These are phyloP conservation scores for Drosophila hamatofila DNA, from an alignment of 2,888 invertebrate genomes.

Conservation along the genomic window DNA sequence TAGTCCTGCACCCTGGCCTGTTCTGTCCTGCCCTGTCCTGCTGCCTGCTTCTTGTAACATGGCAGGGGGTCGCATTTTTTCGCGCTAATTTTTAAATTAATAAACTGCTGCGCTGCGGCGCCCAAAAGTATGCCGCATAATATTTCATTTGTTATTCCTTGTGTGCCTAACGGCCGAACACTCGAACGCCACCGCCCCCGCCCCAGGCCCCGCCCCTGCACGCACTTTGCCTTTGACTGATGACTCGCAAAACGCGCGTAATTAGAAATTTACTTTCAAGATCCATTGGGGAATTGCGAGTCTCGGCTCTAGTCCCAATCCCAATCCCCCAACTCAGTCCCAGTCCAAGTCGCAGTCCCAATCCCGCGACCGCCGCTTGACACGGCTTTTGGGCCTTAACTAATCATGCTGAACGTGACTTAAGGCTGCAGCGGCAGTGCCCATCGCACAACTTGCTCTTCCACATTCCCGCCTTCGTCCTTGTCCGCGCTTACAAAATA, in stretches of 20 bases:
- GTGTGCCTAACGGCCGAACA: constrained; percentile 42
- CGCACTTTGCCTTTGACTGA: constrained; percentile 73
- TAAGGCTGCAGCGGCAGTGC: constrained; percentile 56
- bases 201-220: background rate
- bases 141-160: constrained; percentile 81
- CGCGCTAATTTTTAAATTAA: constrained; percentile 79
- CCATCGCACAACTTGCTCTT: constrained; percentile 18
- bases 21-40: background rate
- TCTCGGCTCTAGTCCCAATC: constrained; percentile 27
- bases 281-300: constrained; percentile 77
- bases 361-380: constrained; percentile 65
- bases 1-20: background rate
- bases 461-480: constrained; percentile 1
- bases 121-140: constrained; percentile 78
- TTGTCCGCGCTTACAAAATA: constrained; percentile 73
- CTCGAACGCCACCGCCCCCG: constrained; percentile 1
- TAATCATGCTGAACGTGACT: constrained; percentile 82
- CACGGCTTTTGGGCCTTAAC: constrained; percentile 74
- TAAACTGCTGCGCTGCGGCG: constrained; percentile 74
- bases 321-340: constrained; percentile 33
- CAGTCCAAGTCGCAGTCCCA: constrained; percentile 31
- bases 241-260: constrained; percentile 80
- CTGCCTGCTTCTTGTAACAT: background rate
- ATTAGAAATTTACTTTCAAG: constrained; percentile 82
- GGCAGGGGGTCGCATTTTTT: constrained; percentile 59